Evolutionary conservation across 1,140 invertebrate genomes (phyloP), one percentile per base, ranked within the genome.

Genomic region (Drosophila nigrodunni): DNA sequence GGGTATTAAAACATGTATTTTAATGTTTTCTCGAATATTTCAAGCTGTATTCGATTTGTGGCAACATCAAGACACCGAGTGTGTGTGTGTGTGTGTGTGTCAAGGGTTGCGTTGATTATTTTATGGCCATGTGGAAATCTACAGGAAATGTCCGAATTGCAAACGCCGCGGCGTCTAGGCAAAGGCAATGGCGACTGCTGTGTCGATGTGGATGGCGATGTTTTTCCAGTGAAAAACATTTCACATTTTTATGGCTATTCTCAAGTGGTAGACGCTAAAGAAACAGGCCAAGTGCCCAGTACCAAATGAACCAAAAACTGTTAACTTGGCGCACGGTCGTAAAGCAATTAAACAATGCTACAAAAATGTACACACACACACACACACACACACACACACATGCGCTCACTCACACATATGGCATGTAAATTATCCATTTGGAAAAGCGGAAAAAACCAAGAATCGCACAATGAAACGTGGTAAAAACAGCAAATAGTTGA

Each of bases 71-170:
- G 69, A 73, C 15, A 9, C 10, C 50, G 25, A 30, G 58, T 44
- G 15, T 34, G 41, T 35, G 57, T 61, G 50, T 35, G 74, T 58
- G 43, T 50, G 66, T 78, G 79, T 79, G 65, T 87, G 82, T 88
- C 83, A 87, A 88, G 82, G 82, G 82, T 87, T 87, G 82, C 66
- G 76, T 74, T 87, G 79, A 88, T 88, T 78, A 72, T 74, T 88
- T 89, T 88, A 88, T 89, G 83, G 85, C 85, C 85, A 88, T 88
- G 80, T 88, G 80, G 80, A 89, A 87, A 89, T 78, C 64, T 74
- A 89, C 80, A 89, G 83, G 77, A 88, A 88, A 88, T 88, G 65
- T 78, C 66, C 61, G 59, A 70, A 70, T 25, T 25, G 50, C 50
- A 39, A 74, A 18, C 62, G 54, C 30, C n/a, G 39, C 59, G 73